These are phyloP conservation scores for Megalops atlanticus DNA, from an alignment of 2,113 vertebrate species.

Conservation along the genomic window DNA sequence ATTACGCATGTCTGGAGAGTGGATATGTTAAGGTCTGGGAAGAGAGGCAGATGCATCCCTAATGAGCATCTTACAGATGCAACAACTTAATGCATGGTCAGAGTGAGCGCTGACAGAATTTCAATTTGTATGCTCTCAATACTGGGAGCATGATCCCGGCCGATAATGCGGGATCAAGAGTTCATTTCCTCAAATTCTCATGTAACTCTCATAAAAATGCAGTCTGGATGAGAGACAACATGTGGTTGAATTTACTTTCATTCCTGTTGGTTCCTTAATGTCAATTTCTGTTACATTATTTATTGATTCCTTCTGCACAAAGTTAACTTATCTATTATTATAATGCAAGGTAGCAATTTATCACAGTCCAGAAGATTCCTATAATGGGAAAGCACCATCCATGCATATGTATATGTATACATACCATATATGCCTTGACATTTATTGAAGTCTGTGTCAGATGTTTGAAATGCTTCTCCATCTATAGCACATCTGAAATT, in stretches of 20 bases:
- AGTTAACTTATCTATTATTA: too few relatives aligned
- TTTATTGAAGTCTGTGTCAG: background rate
- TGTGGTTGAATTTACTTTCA: too few relatives aligned
- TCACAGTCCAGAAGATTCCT: background rate
- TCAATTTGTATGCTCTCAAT: background rate
- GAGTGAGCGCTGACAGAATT: background rate
- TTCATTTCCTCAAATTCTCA: background rate
- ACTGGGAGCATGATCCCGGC: background rate
- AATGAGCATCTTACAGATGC: background rate
- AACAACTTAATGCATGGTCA: background rate
- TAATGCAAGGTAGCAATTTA: too few relatives aligned
- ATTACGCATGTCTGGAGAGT: background rate
- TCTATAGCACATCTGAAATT: background rate
- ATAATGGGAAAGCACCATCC: background rate
- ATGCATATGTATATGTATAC: too few relatives aligned
- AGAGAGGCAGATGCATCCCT: background rate
- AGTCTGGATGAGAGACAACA: too few relatives aligned
- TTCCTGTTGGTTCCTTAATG: too few relatives aligned
- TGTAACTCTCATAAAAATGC: background rate
- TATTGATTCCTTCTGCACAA: too few relatives aligned
- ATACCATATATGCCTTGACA: background rate
- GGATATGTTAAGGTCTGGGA: background rate
- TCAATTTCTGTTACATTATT: too few relatives aligned
- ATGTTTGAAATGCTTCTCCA: background rate
- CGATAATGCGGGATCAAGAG: background rate